phyloP scores from a whole-genome alignment of 2,113 vertebrate genomes.

The Solea senegalensis region DNA sequence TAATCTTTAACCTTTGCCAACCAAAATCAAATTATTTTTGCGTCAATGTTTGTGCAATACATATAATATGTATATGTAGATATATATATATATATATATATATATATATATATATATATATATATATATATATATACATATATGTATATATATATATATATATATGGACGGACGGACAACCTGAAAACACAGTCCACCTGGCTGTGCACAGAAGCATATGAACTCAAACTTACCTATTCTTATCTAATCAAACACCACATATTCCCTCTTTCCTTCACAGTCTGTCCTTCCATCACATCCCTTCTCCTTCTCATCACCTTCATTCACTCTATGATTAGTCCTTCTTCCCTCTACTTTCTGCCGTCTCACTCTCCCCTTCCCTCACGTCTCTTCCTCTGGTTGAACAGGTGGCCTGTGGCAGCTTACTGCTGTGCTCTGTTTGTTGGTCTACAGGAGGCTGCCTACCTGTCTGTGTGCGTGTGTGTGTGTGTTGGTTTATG shows the following conservation, averaged over 20 bases:
- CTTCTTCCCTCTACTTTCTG: constrained; percentile 32
- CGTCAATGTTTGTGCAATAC: too few species aligned
- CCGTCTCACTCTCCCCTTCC: constrained; percentile 40
- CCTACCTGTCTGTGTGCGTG: constrained; percentile 40
- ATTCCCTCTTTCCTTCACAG: not conserved
- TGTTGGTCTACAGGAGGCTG: constrained; percentile 67
- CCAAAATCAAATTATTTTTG: too few species aligned
- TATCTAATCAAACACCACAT: not conserved
- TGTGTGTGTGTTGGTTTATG: not conserved
- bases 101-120: too few species aligned
- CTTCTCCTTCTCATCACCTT: constrained; percentile 27
- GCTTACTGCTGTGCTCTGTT: constrained; percentile 71
- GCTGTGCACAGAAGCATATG: too few species aligned
- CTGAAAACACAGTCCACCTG: too few species aligned
- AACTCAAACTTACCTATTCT: not conserved
- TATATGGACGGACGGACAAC: too few species aligned
- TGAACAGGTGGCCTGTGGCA: constrained; percentile 76
- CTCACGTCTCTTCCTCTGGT: constrained; percentile 47
- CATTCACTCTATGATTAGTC: constrained; percentile 43
- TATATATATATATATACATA: too few species aligned
- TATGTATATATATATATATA: too few species aligned
- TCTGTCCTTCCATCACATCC: constrained; percentile 7
- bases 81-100: too few species aligned
- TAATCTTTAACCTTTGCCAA: too few species aligned
- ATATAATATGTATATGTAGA: too few species aligned